These are phyloP conservation scores for Pithecia hirsuta DNA, from an alignment of 2,797 vertebrate genomes.

Conservation along the genomic window DNA sequence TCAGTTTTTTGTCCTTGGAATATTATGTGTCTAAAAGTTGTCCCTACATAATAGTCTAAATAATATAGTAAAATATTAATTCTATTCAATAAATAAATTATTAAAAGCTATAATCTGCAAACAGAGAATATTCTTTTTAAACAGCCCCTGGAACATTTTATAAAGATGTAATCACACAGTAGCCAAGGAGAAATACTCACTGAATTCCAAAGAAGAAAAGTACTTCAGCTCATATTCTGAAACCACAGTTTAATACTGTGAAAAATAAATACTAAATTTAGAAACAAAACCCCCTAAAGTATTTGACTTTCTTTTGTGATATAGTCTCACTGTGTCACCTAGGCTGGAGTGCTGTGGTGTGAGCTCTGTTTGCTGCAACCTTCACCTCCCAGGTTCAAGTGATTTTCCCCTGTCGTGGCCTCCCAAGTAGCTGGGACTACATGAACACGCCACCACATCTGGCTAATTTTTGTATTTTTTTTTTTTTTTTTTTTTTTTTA, in stretches of 20 bases:
- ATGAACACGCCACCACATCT: background rate
- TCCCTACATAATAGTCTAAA: background rate
- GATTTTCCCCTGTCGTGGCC: background rate
- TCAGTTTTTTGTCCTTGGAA: background rate
- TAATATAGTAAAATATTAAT: background rate
- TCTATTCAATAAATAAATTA: conserved; percentile 12
- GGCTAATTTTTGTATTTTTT: background rate
- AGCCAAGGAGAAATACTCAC: conserved; percentile 35
- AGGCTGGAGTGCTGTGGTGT: background rate
- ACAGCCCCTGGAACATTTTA: background rate
- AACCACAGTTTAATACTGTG: conserved; percentile 57
- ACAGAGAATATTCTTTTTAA: background rate
- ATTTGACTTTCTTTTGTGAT: background rate
- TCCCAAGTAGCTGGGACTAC: background rate
- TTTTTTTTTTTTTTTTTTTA: background rate
- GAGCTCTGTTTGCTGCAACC: background rate
- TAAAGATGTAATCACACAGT: conserved; percentile 18
- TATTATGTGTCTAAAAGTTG: background rate
- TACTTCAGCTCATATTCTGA: conserved; percentile 45
- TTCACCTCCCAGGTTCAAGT: background rate
- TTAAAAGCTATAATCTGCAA: background rate
- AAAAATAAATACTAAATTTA: conserved; percentile 65
- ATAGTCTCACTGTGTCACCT: background rate
- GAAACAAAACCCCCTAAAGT: background rate
- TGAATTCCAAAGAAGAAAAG: conserved; percentile 37